A percentile compares a stretch with the other conserved stretches of the same genome.
Conservation (phyloP, 2,797 vertebrate species). For the Gadopsis bispinosus region DNA sequence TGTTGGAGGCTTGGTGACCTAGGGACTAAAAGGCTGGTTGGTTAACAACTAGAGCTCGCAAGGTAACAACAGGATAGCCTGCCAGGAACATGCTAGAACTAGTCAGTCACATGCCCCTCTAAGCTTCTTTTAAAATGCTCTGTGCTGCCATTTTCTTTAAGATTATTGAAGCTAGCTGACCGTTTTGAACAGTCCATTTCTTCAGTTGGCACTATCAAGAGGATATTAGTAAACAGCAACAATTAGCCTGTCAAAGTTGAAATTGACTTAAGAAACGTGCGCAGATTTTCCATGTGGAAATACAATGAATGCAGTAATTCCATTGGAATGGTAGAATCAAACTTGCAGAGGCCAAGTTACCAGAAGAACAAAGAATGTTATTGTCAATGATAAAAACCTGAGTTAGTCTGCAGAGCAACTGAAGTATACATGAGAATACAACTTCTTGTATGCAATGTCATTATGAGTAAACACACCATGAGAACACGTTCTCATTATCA, state of each 20-base stretch:
- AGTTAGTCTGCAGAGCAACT: too few relatives aligned
- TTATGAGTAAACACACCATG: too few relatives aligned
- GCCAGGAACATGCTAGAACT: background rate
- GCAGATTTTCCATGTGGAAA: fast-evolving
- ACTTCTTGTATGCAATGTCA: too few relatives aligned
- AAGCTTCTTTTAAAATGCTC: background rate
- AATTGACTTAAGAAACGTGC: background rate
- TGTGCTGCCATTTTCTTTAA: background rate
- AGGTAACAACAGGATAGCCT: background rate
- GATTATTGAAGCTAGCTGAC: background rate
- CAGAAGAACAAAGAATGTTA: too few relatives aligned
- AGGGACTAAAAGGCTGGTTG: background rate
- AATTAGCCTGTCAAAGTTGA: background rate
- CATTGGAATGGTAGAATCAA: background rate
- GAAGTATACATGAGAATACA: too few relatives aligned
- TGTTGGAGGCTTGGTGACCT: background rate
- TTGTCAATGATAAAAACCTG: too few relatives aligned
- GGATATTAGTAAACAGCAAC: background rate
- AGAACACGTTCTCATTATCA: too few relatives aligned
- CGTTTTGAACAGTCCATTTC: too few relatives aligned
- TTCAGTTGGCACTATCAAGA: too few relatives aligned
- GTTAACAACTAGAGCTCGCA: background rate
- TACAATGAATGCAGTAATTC: background rate
- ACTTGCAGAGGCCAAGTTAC: too few relatives aligned
- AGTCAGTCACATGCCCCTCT: background rate